These are phyloP conservation scores for Drosophila algonquin DNA, from an alignment of 2,888 invertebrate genomes.

Conservation along the genomic window DNA sequence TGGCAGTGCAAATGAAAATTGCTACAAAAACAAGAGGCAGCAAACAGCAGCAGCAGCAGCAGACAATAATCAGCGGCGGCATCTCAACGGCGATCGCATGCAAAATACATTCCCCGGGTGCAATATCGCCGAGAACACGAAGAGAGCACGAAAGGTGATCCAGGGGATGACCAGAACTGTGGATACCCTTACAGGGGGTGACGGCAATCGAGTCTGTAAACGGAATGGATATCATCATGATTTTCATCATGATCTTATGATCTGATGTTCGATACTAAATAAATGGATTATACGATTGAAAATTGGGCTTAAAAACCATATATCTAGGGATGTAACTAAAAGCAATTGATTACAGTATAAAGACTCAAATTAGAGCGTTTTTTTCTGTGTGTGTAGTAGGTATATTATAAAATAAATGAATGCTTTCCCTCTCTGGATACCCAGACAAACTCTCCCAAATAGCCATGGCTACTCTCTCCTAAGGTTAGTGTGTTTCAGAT, in stretches of 20 bases:
- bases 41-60: not conserved
- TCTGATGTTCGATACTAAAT: no score
- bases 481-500: constrained; percentile 14
- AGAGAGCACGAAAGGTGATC: constrained; percentile 29
- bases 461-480: not conserved
- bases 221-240: not conserved
- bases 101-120: constrained; percentile 65
- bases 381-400: no score
- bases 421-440: no score
- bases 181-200: constrained; percentile 12
- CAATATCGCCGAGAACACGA: constrained; percentile 50
- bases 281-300: not conserved
- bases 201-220: not conserved
- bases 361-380: no score
- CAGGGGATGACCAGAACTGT: not conserved
- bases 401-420: no score
- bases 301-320: not conserved
- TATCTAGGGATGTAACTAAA: no score
- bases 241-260: no score
- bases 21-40: constrained; percentile 45
- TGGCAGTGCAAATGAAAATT: constrained; percentile 54
- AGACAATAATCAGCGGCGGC: constrained; percentile 65
- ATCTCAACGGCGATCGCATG: constrained; percentile 73
- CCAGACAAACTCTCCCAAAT: not conserved
- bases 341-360: no score